Evolutionary conservation across 2,888 invertebrate species (phyloP), one percentile per base, ranked within the genome.

Genomic region (Sycophila texana): DNA sequence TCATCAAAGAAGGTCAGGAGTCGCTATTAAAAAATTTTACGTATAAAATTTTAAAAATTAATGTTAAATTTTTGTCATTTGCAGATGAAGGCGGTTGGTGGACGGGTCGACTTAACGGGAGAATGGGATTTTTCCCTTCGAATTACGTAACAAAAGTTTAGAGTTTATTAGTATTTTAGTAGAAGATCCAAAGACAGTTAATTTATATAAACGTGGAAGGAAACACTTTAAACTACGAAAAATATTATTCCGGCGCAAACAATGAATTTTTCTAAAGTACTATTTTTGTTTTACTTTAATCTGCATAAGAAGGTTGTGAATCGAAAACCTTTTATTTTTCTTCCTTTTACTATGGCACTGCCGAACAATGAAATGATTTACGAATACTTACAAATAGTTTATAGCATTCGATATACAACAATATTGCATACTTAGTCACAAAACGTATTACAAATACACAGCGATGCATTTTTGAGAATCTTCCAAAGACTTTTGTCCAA

Each of bases 41-140:
- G 39, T 49, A 58, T 39, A 12, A 7, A 18, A n/a, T 30, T 30
- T 14, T 13, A 47, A 76, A 51, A 39, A 39, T 0, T 10, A 39
- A 39, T 10, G 10, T 10, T 39, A 39, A 39, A 84, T 70, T 75
- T 63, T 63, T 63, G 10, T 39, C 18, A 18, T 47, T 84, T 81
- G 63, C 51, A 94, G 94, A 94, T 88, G 92, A 92, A 49, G 92
- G 92, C 20, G 94, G 94, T n/a, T 94, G 94, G 94, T 94, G 94
- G 94, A 91, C 91, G 60, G 94, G 94, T 58, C 91, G 91, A 84
- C 84, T 93, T 22, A 89, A 91, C 74, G 92, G 92, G 4, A 92
- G 91, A 83, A 91, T 92, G 79, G 94, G 94, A 10, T 91, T 94
- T 5, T 93, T 94, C 83, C 94, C 94, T 1, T 92, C 92, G 51